Percentiles rank a stretch among this genome's conserved stretches.
These are phyloP conservation scores for Scaptomyza pallida DNA, from an alignment of 1,140 invertebrate species.

Conservation along the genomic window DNA sequence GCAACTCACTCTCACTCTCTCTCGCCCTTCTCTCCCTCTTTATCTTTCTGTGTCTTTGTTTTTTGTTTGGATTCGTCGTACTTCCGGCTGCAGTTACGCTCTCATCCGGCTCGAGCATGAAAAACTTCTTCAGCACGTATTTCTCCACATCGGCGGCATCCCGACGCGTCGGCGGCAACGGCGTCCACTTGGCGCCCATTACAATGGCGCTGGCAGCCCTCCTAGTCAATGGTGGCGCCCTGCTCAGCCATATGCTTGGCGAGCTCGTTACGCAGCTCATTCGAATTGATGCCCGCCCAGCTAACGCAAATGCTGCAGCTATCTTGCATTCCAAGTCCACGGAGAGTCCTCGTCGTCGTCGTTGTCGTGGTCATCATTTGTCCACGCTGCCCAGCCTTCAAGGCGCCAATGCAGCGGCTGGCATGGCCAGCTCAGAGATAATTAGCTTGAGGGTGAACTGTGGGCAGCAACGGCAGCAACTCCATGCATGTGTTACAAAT, in stretches of 20 bases:
- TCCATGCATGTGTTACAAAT: conserved; percentile 25
- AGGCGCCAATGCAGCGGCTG: conserved; percentile 45
- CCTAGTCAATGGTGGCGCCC: conserved; percentile 17
- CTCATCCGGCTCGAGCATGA: conserved; percentile 74
- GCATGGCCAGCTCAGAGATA: conserved; percentile 46
- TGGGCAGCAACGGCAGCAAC: conserved; percentile 7
- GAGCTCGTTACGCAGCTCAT: conserved; percentile 31
- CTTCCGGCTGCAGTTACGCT: conserved; percentile 69
- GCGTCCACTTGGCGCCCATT: conserved; percentile 47
- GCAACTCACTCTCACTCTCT: conserved; percentile 1
- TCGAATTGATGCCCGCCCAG: conserved; percentile 19
- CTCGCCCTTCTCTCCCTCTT: conserved; percentile 5
- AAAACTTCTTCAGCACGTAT: conserved; percentile 74
- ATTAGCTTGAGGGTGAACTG: conserved; percentile 32
- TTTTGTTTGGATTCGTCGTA: conserved; percentile 20
- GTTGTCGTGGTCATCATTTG: conserved; percentile 25
- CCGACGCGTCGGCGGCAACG: conserved; percentile 37
- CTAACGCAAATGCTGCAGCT: conserved; percentile 5
- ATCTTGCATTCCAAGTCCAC: conserved; percentile 37
- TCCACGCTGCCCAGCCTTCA: conserved; percentile 45
- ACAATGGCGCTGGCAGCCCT: conserved; percentile 38
- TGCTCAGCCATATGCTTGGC: conserved; percentile 32
- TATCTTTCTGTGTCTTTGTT: neutral
- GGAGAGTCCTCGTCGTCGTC: conserved; percentile 14
- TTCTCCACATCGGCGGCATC: conserved; percentile 61